Evolutionary conservation across 2,113 vertebrate species (phyloP), one percentile per base, ranked within the genome.

Genomic region (Engraulis encrasicolus): DNA sequence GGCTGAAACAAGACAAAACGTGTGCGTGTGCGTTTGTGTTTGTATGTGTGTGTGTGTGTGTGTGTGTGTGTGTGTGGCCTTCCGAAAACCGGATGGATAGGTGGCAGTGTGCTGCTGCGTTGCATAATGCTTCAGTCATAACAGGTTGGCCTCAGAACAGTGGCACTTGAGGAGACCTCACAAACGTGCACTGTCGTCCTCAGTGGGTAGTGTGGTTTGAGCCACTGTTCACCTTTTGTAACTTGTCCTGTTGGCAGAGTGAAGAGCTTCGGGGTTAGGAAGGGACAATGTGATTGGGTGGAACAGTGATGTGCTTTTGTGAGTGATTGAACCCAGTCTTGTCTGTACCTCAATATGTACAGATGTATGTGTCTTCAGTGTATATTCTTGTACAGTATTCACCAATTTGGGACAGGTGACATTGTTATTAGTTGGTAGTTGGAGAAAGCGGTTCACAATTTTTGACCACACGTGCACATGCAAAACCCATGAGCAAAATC

Each of bases 301-400:
- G 58, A 23, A 66, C 58, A 34, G 27, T 74, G 50, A 14, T 45
- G 80, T 54, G 71, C 58, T 20, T 78, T 88, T 80, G 82, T 6
- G 84, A 83, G 86, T 74, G 66, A 2, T 23, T 74, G 23, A 74
- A 74, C 27, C 31, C 31, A 74, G 66, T 1, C 11, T 19, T 34
- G 58, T 66, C 58, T 31, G 27, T 34, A 74, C n/a, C n/a, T 74
- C 27, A 74, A 15, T 27, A 5, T 14, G 3, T 79, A n/a, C 50
- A 84, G 81, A 78, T 52, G 40, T 12, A 6, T 78, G 50, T 12
- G 66, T n/a, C 81, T 20, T 78, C 61, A 85, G 54, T 79, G 85
- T 81, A 5, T 81, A 74, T 85, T 18, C 27, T n/a, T 27, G 58
- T 9, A 7, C n/a, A n/a, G n/a, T 9, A 14, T 12, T 12, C 23